Evolutionary conservation across 2,113 vertebrate species (phyloP), one percentile per base, ranked within the genome.

Genomic region (Monarcha castaneiventris): DNA sequence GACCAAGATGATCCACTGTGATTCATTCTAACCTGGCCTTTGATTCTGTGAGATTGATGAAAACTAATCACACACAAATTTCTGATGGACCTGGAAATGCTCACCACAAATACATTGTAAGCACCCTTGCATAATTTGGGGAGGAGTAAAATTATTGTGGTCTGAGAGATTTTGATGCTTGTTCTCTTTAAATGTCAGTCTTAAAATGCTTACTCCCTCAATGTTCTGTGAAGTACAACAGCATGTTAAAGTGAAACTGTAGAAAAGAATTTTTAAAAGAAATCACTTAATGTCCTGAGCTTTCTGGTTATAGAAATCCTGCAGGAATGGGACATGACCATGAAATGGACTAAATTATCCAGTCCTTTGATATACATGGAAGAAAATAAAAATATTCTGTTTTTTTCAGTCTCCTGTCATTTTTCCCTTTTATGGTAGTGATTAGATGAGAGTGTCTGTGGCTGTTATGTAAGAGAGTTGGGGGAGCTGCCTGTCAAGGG

Each of bases 251-350:
- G 8, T 43, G 39, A 90, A 82, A 51, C 7, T 20, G 7, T 29
- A 75, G 46, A n/a, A 77, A 87, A 37, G 7, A 62, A 15, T 26
- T 81, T 48, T 35, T n/a, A 9, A 59, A 59, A 55, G 0, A 89
- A 87, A 43, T 54, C 21, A 39, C 13, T 22, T 35, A 71, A 81
- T 71, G 11, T 7, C 23, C 11, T 41, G 15, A 72, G 5, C 46
- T 91, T 76, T 90, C 22, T 56, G 3, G 3, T 66, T 79, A 44
- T 19, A 77, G n/a, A 73, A 71, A 81, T 87, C 18, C 23, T 4
- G 3, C 3, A 1, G 4, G 6, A 25, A 76, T 62, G 54, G 13
- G 25, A 27, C 30, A 41, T 1, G 2, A 22, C 5, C 14, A 63
- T 44, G 39, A 81, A 48, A 74, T 33, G 10, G 49, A 78, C 9